Evolutionary conservation across 2,797 vertebrate genomes (phyloP), one percentile per base, ranked within the genome.

Genomic region (Manis crassicaudata): DNA sequence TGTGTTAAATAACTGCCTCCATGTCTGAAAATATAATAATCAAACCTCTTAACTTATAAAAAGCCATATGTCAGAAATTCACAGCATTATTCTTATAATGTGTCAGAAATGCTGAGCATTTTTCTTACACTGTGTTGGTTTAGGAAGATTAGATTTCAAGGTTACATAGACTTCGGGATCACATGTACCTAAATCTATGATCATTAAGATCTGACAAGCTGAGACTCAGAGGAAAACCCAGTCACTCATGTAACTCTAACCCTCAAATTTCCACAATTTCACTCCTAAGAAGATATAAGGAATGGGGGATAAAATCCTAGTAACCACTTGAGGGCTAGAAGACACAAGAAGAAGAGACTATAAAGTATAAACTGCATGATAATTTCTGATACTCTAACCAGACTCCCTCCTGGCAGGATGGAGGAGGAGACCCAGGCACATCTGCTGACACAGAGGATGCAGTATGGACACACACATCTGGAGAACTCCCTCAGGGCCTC

Each of bases 211-310:
- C 21, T 86, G 32, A 32, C 20, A 16, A 43, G 17, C 25, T 52
- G 46, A 83, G 46, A 46, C 27, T 83, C 56, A 80, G n/a, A 90
- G 54, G 46, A 87, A 89, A 96, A 95, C 7, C 14, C 63, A 58
- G 3, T 25, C n/a, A 50, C 4, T 43, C 7, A 0, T 62, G 9
- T 81, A 8, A 37, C 65, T 79, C 76, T 84, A 80, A n/a, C 4
- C 23, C 25, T 88, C 62, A 72, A 92, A 85, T 3, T 87, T 16
- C 40, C 43, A 94, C 25, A 82, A n/a, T 37, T 52, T 90, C 67
- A 76, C 17, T 54, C 56, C 43, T 46, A 65, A 27, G 37, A 68
- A 88, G n/a, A 81, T 54, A n/a, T 1, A 60, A 92, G 23, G 58
- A 88, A 82, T 58, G 3, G 1, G 13, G 1, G 8, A 11, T 65